A percentile compares a stretch with the other conserved stretches of the same genome.
Evolutionary conservation across 1,140 invertebrate species (phyloP).

Genomic region (Anoplophora glabripennis): DNA sequence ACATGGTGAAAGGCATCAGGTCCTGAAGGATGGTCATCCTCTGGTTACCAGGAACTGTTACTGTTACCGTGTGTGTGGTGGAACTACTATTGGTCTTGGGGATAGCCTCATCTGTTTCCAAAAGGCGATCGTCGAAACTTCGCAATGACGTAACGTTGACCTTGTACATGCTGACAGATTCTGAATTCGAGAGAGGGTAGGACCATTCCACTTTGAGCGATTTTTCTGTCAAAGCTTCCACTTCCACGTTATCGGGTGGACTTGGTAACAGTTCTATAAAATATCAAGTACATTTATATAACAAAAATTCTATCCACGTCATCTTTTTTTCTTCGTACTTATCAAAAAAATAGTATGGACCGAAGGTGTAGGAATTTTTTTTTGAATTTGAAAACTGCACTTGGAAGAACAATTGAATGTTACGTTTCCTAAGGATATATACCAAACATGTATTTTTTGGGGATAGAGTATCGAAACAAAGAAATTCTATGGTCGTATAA

Average conservation of each 20-base stretch:
- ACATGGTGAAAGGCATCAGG: constrained; percentile 73
- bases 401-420: too few species aligned
- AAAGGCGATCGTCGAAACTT: constrained; percentile 60
- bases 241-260: constrained; percentile 65
- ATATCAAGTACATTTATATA: not conserved
- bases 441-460: too few species aligned
- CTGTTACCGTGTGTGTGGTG: constrained; percentile 40
- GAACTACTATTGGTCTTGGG: constrained; percentile 6
- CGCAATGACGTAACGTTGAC: constrained; percentile 70
- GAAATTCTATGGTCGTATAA: too few species aligned
- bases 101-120: constrained; percentile 51
- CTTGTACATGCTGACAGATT: constrained; percentile 64
- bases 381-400: too few species aligned
- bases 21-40: constrained; percentile 59
- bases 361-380: too few species aligned
- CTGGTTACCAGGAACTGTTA: constrained; percentile 56
- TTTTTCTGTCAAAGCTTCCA: constrained; percentile 67
- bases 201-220: constrained; percentile 69
- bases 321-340: too few species aligned
- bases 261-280: constrained; percentile 69
- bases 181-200: constrained; percentile 59
- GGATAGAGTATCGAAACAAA: too few species aligned
- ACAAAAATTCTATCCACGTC: not conserved
- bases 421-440: too few species aligned
- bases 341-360: too few species aligned